A percentile compares a stretch with the other conserved stretches of the same genome.
Evolutionary conservation across 2,888 invertebrate species (phyloP).

Genomic region (Ichneumoninae sp.): DNA sequence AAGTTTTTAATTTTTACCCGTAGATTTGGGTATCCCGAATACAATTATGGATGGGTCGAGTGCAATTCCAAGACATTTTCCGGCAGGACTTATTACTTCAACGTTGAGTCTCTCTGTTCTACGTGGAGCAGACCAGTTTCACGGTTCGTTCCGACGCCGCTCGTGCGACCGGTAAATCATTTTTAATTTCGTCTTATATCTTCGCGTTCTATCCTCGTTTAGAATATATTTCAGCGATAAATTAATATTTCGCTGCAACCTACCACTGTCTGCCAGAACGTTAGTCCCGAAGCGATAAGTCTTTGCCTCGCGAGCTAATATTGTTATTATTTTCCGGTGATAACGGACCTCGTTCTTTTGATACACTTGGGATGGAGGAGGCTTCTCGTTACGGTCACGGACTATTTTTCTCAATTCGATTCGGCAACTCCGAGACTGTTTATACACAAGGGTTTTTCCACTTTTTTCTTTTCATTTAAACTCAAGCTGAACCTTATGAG

Average conservation of each 20-base stretch:
- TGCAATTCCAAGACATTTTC: constrained; percentile 73
- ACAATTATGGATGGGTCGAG: constrained; percentile 74
- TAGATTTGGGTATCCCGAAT: constrained; percentile 71
- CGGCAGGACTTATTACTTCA: constrained; percentile 69
- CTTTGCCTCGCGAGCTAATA: constrained; percentile 2
- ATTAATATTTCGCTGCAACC: constrained; percentile 20
- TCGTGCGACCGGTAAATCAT: constrained; percentile 51
- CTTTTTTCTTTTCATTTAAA: constrained; percentile 2
- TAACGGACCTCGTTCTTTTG: constrained; percentile 24
- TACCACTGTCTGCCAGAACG: not conserved
- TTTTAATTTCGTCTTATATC: constrained; percentile 9
- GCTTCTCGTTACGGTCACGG: constrained; percentile 31
- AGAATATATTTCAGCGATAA: not conserved
- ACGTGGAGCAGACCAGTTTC: constrained; percentile 73
- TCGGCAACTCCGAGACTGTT: not conserved
- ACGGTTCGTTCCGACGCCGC: constrained; percentile 61
- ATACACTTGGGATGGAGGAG: not conserved
- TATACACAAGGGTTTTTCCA: not conserved
- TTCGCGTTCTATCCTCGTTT: not conserved
- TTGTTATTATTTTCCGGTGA: constrained; percentile 26
- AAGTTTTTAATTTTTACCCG: constrained; percentile 8
- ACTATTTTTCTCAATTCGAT: constrained; percentile 18
- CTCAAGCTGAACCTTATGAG: constrained; percentile 36
- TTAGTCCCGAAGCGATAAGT: constrained; percentile 17
- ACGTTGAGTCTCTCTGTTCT: constrained; percentile 65